Percentiles rank a stretch among this genome's conserved stretches.
These are phyloP conservation scores for Drosophila mercatorum DNA, from an alignment of 2,888 invertebrate species.

Conservation along the genomic window DNA sequence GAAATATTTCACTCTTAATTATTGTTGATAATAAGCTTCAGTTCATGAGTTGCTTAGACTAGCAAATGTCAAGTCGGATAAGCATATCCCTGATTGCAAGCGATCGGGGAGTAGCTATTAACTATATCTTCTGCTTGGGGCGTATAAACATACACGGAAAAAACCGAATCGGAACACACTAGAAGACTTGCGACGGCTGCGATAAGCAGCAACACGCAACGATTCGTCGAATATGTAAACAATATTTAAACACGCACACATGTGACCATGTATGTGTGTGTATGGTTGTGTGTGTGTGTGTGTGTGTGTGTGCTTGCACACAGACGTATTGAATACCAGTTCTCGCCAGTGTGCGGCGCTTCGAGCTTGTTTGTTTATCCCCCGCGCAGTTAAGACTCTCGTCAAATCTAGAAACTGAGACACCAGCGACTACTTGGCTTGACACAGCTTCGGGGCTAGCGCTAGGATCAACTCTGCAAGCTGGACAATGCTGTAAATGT, in stretches of 20 bases:
- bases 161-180: constrained; percentile 49
- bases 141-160: background rate
- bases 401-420: constrained; percentile 27
- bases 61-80: background rate
- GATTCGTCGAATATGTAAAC: constrained; percentile 34
- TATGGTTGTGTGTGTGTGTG: no score
- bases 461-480: constrained; percentile 19
- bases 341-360: constrained; percentile 58
- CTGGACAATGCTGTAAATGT: constrained; percentile 14
- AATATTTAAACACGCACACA: constrained; percentile 1
- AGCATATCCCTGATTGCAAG: background rate
- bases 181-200: constrained; percentile 46
- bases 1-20: no score
- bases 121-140: background rate
- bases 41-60: no score
- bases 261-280: background rate
- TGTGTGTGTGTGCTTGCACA: constrained; percentile 1
- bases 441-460: background rate
- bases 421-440: constrained; percentile 3
- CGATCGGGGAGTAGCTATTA: background rate
- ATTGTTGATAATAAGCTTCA: no score
- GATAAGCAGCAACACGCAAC: constrained; percentile 41
- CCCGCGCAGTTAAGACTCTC: constrained; percentile 14
- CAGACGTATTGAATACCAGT: constrained; percentile 41
- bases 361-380: constrained; percentile 58